Base-by-base conservation (phyloP, 2,888 invertebrate species). In the Celastrina argiolus region DNA sequence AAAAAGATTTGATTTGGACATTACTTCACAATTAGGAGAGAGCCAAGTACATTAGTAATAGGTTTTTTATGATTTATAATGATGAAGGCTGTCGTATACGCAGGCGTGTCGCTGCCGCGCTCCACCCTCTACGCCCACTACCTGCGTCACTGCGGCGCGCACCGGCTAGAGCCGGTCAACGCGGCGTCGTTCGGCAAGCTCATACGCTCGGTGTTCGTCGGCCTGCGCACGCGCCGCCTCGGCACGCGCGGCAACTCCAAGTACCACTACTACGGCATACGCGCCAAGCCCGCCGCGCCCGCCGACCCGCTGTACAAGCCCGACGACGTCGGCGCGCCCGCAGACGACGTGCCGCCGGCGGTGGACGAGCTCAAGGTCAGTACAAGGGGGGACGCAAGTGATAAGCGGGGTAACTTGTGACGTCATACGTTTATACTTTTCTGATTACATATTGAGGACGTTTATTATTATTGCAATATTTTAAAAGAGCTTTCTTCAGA, bases 241-340 rank as follows among this genome's bases (percentile, higher is more conserved):
- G 99, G 99, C 71, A 99, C 99, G 2, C 94, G 97, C 76, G 99
- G 99, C 41, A 99, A 99, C 91, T 99, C 98, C 34, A 99, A 99
- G 85, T 99, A 99, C 85, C 99, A 99, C 91, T 99, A 99, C 89
- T 99, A 99, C 91, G 99, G 99, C n/a, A 99, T 99, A 74, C 94
- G 99, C 41, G 97, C 99, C 67, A 99, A 99, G 86, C 96, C 71
- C 51, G 18, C 59, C 75, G 26, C 75, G 69, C 59, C 71, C 72
- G 3, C 73, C 68, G 59, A 74, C 72, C 22, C 68, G 63, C 73
- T 73, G 31, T 69, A 56, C 58, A 71, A 71, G 59, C 64, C 63
- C 31, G 69, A 73, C 16, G n/a, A 66, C 42, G 66, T 66, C 8
- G 71, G 14, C 10, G 16, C 18, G n/a, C 51, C 51, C 51, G 5